phyloP scores from a whole-genome alignment of 2,888 invertebrate genomes.

The Papilio gigon region DNA sequence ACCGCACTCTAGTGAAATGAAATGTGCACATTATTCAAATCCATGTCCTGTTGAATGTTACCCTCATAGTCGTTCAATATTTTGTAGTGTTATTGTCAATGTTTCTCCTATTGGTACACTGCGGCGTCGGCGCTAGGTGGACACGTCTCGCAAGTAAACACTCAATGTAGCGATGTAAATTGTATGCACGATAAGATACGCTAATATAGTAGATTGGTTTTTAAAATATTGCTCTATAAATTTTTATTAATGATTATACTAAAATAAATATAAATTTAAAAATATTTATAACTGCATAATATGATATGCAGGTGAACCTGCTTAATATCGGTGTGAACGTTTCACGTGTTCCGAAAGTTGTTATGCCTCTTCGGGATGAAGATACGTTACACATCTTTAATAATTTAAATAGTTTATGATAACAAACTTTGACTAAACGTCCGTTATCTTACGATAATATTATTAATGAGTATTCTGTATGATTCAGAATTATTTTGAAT shows the following conservation, averaged over 20 bases:
- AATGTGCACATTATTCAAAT: slow-evolving; percentile 30
- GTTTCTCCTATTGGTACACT: background rate
- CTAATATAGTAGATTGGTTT: slow-evolving; percentile 20
- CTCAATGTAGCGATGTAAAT: background rate
- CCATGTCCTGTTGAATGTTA: slow-evolving; percentile 22
- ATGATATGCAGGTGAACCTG: too few relatives aligned
- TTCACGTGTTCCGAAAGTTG: too few relatives aligned
- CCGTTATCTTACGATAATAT: background rate
- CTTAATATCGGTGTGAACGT: too few relatives aligned
- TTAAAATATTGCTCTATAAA: slow-evolving; percentile 20
- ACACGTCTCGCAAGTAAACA: background rate
- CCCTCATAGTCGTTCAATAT: slow-evolving; percentile 18
- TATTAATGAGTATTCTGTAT: background rate
- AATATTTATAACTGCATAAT: too few relatives aligned
- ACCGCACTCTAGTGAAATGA: slow-evolving; percentile 36
- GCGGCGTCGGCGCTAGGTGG: slow-evolving; percentile 12
- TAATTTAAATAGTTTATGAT: too few relatives aligned
- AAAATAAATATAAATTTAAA: too few relatives aligned
- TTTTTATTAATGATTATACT: slow-evolving; percentile 14
- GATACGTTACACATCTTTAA: too few relatives aligned
- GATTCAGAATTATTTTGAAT: background rate
- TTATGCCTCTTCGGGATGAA: too few relatives aligned
- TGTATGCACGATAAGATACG: slow-evolving; percentile 28
- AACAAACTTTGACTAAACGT: too few relatives aligned
- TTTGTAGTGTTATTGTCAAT: slow-evolving; percentile 29